A percentile compares a stretch with the other conserved stretches of the same genome.
Evolutionary conservation across 2,113 vertebrate species (phyloP).

Genomic region (Numida meleagris): DNA sequence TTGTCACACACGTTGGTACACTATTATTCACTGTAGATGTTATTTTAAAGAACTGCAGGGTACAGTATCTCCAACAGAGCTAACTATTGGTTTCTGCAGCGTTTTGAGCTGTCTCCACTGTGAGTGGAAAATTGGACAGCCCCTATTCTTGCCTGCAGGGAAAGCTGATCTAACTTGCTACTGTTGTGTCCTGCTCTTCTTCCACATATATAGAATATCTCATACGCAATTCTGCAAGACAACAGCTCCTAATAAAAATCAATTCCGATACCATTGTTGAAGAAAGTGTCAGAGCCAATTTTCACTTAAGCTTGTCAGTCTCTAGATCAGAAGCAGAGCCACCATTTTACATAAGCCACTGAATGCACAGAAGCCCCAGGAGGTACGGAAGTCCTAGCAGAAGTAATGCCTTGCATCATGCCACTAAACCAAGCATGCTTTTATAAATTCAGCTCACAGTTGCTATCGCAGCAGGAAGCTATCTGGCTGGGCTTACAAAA

Average conservation of each 20-base stretch:
- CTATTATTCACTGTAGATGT: background rate
- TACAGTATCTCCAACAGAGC: background rate
- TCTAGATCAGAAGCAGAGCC: background rate
- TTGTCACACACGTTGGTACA: background rate
- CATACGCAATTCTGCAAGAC: background rate
- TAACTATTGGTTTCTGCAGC: background rate
- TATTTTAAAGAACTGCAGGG: constrained; percentile 18
- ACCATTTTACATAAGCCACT: background rate
- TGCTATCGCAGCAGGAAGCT: background rate
- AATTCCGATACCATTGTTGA: fast-evolving
- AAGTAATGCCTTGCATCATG: background rate
- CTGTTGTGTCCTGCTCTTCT: background rate
- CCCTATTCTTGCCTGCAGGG: background rate
- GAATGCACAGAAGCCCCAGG: background rate
- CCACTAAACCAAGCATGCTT: background rate
- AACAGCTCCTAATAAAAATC: background rate
- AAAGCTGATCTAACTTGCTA: background rate
- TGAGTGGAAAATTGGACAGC: constrained; percentile 12
- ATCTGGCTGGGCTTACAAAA: background rate
- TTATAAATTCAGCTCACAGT: background rate
- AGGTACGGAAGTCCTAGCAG: background rate
- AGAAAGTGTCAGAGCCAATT: background rate
- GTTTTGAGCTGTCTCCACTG: background rate
- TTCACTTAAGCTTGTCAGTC: background rate
- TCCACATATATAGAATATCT: background rate